These are phyloP conservation scores for Embiotoca jacksoni DNA, from an alignment of 2,113 vertebrate species.

Conservation along the genomic window DNA sequence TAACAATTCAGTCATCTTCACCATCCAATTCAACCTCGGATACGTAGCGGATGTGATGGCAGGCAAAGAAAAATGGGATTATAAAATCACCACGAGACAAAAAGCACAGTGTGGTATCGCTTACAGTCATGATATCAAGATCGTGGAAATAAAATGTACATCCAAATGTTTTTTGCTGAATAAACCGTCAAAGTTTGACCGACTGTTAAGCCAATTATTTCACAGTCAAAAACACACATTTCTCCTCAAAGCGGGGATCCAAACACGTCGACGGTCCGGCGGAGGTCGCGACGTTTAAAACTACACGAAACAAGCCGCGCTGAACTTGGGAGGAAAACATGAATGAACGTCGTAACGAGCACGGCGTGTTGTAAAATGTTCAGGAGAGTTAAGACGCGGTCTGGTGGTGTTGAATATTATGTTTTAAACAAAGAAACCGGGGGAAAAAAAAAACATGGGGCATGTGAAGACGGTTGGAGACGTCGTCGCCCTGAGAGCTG, in stretches of 20 bases:
- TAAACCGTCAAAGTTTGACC: too few relatives aligned
- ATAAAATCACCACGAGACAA: too few relatives aligned
- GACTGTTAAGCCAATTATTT: too few relatives aligned
- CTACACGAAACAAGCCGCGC: not conserved
- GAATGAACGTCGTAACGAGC: not conserved
- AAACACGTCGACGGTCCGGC: not conserved
- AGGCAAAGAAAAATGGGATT: not conserved
- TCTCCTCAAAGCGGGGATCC: too few relatives aligned
- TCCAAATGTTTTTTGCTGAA: not conserved
- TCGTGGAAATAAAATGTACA: not conserved
- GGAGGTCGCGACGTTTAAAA: not conserved
- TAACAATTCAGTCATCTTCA: not conserved
- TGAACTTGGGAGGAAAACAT: not conserved
- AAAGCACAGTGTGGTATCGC: too few relatives aligned
- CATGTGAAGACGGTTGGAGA: not conserved
- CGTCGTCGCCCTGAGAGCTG: too few relatives aligned
- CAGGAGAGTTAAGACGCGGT: too few relatives aligned
- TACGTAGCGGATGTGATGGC: not conserved
- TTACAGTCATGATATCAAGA: too few relatives aligned
- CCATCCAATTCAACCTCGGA: not conserved
- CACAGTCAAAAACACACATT: too few relatives aligned
- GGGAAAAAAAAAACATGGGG: not conserved
- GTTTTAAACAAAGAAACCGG: not conserved
- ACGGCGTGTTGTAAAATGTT: too few relatives aligned
- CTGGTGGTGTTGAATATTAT: not conserved